phyloP scores from a whole-genome alignment of 2,888 invertebrate genomes.

The Cepaea hortensis region DNA sequence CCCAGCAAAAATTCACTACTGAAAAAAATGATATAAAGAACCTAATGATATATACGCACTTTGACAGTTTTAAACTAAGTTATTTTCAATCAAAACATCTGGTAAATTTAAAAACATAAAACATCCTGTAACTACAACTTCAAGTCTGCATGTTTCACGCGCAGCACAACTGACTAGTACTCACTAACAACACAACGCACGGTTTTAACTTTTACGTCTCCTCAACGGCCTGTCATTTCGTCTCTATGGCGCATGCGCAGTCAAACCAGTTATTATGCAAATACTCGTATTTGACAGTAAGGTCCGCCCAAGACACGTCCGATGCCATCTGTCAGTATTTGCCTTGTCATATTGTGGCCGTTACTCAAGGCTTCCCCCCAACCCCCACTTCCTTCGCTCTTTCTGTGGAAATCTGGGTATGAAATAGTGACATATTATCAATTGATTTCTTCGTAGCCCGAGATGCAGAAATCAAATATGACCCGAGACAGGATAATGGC shows the following conservation, averaged over 20 bases:
- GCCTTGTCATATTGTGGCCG: slow-evolving; percentile 31
- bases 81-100: too few species aligned
- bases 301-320: slow-evolving; percentile 22
- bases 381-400: not conserved
- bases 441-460: slow-evolving; percentile 34
- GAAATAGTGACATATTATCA: slow-evolving; percentile 38
- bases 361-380: not conserved
- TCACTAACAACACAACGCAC: not conserved
- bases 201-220: slow-evolving; percentile 16
- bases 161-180: too few species aligned
- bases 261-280: slow-evolving; percentile 51
- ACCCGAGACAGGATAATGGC: not conserved
- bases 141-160: too few species aligned
- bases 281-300: slow-evolving; percentile 46
- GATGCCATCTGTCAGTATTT: slow-evolving; percentile 48
- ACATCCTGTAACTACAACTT: too few species aligned
- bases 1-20: too few species aligned
- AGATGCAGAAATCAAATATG: slow-evolving; percentile 29
- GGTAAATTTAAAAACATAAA: too few species aligned
- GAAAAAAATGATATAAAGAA: too few species aligned
- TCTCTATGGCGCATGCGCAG: slow-evolving; percentile 35
- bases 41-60: too few species aligned
- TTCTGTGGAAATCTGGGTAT: not conserved
- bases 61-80: too few species aligned
- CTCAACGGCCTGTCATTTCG: slow-evolving; percentile 3